Evolutionary conservation across 1,140 invertebrate genomes (phyloP).

Genomic region (Batillaria attramentaria): DNA sequence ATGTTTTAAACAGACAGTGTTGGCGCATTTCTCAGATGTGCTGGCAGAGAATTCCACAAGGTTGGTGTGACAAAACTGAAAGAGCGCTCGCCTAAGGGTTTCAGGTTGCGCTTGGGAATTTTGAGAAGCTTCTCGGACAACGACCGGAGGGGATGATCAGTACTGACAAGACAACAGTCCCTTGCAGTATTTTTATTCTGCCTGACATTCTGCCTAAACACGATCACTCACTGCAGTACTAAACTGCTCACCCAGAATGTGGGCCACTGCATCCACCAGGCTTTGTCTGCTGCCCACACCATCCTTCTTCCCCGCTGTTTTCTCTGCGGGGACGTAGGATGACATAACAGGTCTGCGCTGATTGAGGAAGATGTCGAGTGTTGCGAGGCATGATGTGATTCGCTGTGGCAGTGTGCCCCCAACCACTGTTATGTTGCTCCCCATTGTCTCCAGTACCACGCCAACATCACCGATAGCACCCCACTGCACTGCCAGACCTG

Average conservation of each 20-base stretch:
- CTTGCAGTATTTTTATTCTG: no score
- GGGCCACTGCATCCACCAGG: slow-evolving; percentile 66
- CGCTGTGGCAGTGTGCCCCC: slow-evolving; percentile 94
- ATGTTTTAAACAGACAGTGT: no score
- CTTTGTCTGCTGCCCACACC: slow-evolving; percentile 38
- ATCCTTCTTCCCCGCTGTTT: slow-evolving; percentile 68
- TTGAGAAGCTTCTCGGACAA: no score
- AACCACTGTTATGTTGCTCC: slow-evolving; percentile 90
- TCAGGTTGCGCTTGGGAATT: no score
- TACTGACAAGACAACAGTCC: no score
- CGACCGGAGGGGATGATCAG: no score
- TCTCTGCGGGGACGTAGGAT: slow-evolving; percentile 85
- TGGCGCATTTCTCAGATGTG: no score
- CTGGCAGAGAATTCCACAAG: no score
- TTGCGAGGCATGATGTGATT: slow-evolving; percentile 88
- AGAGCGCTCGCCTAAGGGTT: no score
- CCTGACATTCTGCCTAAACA: no score
- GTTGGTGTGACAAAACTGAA: no score
- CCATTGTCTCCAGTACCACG: slow-evolving; percentile 88
- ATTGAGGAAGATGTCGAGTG: slow-evolving; percentile 90
- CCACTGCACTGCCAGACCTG: slow-evolving; percentile 92
- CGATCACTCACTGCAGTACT: no score
- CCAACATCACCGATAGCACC: slow-evolving; percentile 98
- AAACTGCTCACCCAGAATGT: slow-evolving; percentile 71
- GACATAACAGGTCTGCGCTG: slow-evolving; percentile 88